Percentiles rank a stretch among this genome's conserved stretches.
phyloP scores from a whole-genome alignment of 2,888 invertebrate species.

The Listrodromus nycthemerus region DNA sequence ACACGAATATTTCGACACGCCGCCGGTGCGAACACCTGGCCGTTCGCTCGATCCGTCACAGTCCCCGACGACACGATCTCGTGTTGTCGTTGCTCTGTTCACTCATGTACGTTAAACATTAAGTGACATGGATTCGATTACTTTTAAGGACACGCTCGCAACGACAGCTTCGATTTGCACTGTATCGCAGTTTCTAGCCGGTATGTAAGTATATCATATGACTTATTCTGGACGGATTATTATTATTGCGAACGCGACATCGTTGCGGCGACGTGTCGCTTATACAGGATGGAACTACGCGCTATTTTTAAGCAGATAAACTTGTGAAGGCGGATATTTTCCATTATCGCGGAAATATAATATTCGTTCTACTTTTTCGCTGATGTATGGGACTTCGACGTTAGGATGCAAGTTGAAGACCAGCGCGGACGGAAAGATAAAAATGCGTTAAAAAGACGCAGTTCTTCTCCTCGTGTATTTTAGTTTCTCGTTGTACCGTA shows the following conservation, averaged over 20 bases:
- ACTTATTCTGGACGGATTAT: background rate
- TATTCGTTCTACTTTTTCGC: background rate
- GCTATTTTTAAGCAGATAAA: background rate
- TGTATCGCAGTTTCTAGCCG: slow-evolving; percentile 93
- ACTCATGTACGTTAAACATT: slow-evolving; percentile 1
- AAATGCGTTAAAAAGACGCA: background rate
- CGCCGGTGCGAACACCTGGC: background rate
- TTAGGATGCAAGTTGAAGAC: background rate
- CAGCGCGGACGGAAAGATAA: background rate
- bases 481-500: background rate
- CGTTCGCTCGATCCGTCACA: background rate
- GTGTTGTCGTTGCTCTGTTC: background rate
- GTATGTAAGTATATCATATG: slow-evolving; percentile 89
- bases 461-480: background rate
- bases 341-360: slow-evolving; percentile 1
- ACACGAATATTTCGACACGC: background rate
- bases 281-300: background rate
- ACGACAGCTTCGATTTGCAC: slow-evolving; percentile 91
- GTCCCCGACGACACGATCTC: background rate
- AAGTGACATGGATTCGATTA: slow-evolving; percentile 80
- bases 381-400: background rate
- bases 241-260: background rate
- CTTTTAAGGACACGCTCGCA: slow-evolving; percentile 85
- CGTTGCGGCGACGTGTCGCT: slow-evolving; percentile 1
- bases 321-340: background rate